phyloP scores from a whole-genome alignment of 2,797 vertebrate species.

The Darevskia mixta region DNA sequence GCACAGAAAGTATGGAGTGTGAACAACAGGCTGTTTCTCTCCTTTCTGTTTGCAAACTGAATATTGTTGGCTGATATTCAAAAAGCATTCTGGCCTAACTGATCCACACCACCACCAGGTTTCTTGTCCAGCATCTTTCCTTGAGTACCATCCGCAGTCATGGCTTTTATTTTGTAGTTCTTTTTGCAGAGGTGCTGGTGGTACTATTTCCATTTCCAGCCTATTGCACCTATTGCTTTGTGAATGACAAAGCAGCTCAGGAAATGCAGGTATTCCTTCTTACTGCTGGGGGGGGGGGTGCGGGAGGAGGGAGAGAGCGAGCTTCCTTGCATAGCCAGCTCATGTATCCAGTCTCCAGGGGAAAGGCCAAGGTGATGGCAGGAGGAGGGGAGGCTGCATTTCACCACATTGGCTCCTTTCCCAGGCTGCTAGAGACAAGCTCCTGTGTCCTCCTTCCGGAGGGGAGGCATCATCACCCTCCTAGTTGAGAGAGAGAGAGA shows the following conservation, averaged over 20 bases:
- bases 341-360: constrained; percentile 41
- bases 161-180: not conserved
- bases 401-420: constrained; percentile 40
- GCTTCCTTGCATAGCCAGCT: constrained; percentile 3
- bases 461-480: not conserved
- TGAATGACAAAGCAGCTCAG: not conserved
- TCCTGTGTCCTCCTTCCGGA: constrained; percentile 18
- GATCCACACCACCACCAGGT: not conserved
- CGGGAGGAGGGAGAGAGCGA: not conserved
- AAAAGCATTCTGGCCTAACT: not conserved
- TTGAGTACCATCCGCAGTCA: not conserved
- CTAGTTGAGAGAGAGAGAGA: not conserved
- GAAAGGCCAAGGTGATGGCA: constrained; percentile 31
- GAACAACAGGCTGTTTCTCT: not conserved
- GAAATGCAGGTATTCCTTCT: not conserved
- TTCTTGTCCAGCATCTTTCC: too few relatives aligned
- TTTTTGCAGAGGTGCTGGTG: not conserved
- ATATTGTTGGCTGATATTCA: not conserved
- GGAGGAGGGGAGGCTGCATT: constrained; percentile 6
- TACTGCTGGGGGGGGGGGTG: not conserved
- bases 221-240: not conserved
- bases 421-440: constrained; percentile 25
- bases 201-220: not conserved
- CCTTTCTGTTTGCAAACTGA: not conserved
- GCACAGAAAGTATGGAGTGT: not conserved